Percentiles rank a stretch among this genome's conserved stretches.
phyloP scores from a whole-genome alignment of 2,113 vertebrate species.

The Argyrosomus japonicus region DNA sequence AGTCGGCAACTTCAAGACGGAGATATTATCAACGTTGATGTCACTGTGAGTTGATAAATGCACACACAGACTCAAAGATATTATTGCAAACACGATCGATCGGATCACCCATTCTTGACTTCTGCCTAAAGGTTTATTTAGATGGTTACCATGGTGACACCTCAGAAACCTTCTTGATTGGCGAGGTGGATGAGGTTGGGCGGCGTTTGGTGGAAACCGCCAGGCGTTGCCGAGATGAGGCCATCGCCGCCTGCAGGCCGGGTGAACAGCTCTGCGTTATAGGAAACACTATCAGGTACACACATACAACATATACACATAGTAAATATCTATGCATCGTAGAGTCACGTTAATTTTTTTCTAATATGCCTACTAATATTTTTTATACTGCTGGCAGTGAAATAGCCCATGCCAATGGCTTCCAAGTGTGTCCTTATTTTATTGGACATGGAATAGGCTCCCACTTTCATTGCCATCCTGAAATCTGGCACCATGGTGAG shows the following conservation, averaged over 20 bases:
- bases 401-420: conserved; percentile 84
- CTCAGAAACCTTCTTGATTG: conserved; percentile 96
- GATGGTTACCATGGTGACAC: conserved; percentile 98
- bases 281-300: conserved; percentile 96
- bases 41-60: conserved; percentile 89
- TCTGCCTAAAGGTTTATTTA: conserved; percentile 88
- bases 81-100: background rate
- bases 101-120: background rate
- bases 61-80: background rate
- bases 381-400: conserved; percentile 76
- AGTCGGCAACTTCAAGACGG: conserved; percentile 96
- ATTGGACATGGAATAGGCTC: conserved; percentile 97
- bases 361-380: background rate
- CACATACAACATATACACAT: background rate
- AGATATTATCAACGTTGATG: conserved; percentile 99
- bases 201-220: conserved; percentile 90
- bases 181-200: conserved; percentile 91
- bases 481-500: conserved; percentile 98
- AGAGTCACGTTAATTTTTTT: background rate
- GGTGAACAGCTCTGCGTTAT: conserved; percentile 90
- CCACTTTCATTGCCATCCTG: conserved; percentile 94
- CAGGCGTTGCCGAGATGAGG: conserved; percentile 93
- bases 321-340: background rate
- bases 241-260: conserved; percentile 92
- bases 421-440: conserved; percentile 93